Evolutionary conservation across 2,888 invertebrate species (phyloP).

Genomic region (Oscheius sp.): DNA sequence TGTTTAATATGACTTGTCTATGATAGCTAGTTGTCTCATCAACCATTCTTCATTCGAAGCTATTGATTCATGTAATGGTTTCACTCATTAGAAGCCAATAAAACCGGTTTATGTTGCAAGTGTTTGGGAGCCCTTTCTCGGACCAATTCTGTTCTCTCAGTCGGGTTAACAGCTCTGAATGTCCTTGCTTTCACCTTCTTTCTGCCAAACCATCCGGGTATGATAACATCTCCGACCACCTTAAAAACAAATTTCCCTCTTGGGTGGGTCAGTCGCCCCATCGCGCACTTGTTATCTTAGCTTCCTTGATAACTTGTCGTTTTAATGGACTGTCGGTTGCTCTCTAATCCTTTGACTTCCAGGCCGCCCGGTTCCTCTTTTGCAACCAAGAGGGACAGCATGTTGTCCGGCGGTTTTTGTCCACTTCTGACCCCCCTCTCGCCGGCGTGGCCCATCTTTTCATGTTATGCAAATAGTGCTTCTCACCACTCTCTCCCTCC

Average conservation of each 20-base stretch:
- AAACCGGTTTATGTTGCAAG: no score
- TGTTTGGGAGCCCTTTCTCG: no score
- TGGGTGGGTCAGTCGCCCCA: neutral
- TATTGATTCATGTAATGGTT: no score
- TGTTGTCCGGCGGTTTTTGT: neutral
- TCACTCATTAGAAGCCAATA: no score
- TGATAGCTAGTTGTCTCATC: no score
- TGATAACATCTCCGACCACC: neutral
- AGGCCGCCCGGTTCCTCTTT: no score
- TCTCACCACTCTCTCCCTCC: neutral
- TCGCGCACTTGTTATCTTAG: constrained; percentile 5
- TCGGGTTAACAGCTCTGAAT: no score
- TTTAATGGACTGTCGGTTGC: neutral
- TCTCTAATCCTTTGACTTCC: neutral
- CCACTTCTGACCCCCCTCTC: constrained; percentile 8
- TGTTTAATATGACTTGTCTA: no score
- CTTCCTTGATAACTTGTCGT: neutral
- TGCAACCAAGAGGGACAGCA: no score
- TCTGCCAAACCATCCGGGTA: neutral
- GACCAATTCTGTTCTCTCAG: no score
- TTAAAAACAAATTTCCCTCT: neutral
- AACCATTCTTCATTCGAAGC: no score
- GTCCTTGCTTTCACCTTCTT: neutral
- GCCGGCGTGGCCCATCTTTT: constrained; percentile 9
- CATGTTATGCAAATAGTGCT: constrained; percentile 21